Base-by-base conservation (phyloP, 2,113 vertebrate genomes). In the Notothenia rossii region DNA sequence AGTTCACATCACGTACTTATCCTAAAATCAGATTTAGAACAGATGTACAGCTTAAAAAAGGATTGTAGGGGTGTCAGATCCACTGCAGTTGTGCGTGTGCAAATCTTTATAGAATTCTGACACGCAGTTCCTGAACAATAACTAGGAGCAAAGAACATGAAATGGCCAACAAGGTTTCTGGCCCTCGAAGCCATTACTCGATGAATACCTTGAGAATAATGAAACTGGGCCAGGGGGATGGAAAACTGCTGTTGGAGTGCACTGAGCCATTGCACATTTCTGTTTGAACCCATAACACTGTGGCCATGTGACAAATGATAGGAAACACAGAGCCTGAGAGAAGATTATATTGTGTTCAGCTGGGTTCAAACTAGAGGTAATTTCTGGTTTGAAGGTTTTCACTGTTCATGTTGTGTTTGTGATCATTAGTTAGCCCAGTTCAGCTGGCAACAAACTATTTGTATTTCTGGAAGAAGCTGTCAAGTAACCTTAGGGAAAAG, bases 251-350 rank as follows among this genome's bases (percentile, higher is more conserved):
- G 92, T 89, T 87, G 77, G 86, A 87, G 92, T 85, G 87, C 91
- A 91, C 73, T 93, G 86, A 93, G 90, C 90, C 90, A 68, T 93
- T 15, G 76, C 87, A 89, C 87, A 93, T 89, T 91, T 92, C 89
- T 72, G 87, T 88, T 92, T 93, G 89, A 93, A 93, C 91, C 89
- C 92, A 92, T 92, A 93, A 93, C 91, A 93, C 84, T 77, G 82
- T 61, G 82, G 69, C 79, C 91, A 91, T 89, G 91, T 91, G 91
- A 93, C 93, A 93, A 91, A 93, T 91, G 90, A 93, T 84, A 81
- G 89, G 88, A 90, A 93, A 91, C 87, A 84, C 71, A 43, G 79
- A 83, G 84, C 67, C 83, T 5, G 75, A 74, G 86, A 59, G 83
- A 66, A 81, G 90, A 91, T 88, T 91, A 89, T 50, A 91, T 88